Conservation (phyloP, 2,797 vertebrate genomes). For the Cyprinella venusta region DNA sequence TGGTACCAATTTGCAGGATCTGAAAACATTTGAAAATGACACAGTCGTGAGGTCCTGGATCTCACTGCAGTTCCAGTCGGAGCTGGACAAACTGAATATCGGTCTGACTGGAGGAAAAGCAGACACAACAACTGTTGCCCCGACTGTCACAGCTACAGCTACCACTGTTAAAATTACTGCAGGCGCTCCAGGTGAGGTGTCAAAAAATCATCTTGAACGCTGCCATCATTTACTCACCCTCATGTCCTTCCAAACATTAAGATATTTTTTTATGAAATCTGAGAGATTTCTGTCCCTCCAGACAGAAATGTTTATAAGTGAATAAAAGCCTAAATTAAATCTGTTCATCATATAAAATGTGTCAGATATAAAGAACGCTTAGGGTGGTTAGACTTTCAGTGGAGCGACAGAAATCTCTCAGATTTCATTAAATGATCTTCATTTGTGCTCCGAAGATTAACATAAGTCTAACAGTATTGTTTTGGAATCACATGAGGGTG, state of each 20-base stretch:
- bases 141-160: fast-evolving
- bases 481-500: neutral
- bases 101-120: conserved; percentile 29
- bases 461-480: neutral
- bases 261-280: neutral
- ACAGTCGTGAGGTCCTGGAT: conserved; percentile 19
- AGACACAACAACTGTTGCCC: neutral
- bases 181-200: conserved; percentile 10
- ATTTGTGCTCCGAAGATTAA: neutral
- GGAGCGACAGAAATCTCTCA: neutral
- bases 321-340: neutral
- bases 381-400: neutral
- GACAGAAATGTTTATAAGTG: neutral
- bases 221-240: neutral
- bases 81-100: conserved; percentile 39
- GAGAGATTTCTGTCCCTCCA: neutral
- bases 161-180: neutral
- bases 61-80: conserved; percentile 27
- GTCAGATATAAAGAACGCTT: too few relatives aligned
- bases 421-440: neutral
- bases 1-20: conserved; percentile 34
- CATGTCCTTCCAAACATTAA: neutral
- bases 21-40: conserved; percentile 45
- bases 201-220: neutral
- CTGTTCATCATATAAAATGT: neutral